Conservation (phyloP, 2,113 vertebrate species). For the Caracal caracal region DNA sequence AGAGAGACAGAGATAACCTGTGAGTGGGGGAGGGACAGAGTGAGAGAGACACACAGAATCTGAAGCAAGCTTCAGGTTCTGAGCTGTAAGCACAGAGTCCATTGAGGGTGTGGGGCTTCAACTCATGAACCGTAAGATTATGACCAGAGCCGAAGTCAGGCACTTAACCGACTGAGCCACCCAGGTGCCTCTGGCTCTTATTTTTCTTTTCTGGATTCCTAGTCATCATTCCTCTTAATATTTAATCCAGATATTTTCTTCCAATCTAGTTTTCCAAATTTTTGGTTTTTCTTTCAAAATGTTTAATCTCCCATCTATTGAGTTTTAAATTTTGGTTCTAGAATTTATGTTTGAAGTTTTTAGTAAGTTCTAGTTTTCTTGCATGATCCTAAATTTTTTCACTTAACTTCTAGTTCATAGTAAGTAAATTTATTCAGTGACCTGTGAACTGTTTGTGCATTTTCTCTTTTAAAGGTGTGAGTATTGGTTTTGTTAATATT, state of each 20-base stretch:
- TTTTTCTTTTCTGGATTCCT: not conserved
- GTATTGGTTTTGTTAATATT: not conserved
- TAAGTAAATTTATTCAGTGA: not conserved
- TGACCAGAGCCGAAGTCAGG: too few relatives aligned
- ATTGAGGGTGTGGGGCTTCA: too few relatives aligned
- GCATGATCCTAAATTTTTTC: not conserved
- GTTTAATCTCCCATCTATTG: not conserved
- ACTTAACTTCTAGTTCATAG: not conserved
- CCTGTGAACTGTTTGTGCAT: not conserved
- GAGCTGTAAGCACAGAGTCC: too few relatives aligned
- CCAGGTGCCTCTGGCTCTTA: not conserved
- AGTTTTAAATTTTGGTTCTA: not conserved
- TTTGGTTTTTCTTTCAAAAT: not conserved
- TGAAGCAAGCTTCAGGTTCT: too few relatives aligned
- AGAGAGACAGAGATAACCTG: too few relatives aligned
- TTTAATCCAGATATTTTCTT: not conserved
- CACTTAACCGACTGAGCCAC: too few relatives aligned
- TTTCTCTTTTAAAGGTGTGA: not conserved
- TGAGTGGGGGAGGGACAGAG: too few relatives aligned
- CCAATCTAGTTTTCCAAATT: not conserved
- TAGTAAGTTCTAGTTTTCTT: not conserved
- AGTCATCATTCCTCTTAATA: not conserved
- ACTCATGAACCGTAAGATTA: too few relatives aligned
- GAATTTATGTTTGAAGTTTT: not conserved
- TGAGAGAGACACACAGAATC: too few relatives aligned